These are phyloP conservation scores for Meloidogyne exigua DNA, from an alignment of 1,140 invertebrate genomes.

Conservation along the genomic window DNA sequence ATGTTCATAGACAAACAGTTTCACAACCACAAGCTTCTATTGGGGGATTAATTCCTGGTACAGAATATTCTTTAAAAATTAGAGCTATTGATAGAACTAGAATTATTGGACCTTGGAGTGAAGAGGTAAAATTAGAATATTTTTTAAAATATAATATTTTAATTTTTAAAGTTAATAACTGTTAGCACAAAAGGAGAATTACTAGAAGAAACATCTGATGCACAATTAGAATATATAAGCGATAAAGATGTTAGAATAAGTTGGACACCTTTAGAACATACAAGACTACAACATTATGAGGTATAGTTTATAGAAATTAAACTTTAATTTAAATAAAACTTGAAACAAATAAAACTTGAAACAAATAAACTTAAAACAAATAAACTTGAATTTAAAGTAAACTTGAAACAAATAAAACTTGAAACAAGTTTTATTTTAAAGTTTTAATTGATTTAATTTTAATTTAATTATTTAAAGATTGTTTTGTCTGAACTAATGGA, in stretches of 20 bases:
- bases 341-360: not conserved
- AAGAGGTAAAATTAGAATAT: conserved; percentile 28
- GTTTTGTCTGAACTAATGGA: conserved; percentile 18
- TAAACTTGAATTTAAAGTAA: not conserved
- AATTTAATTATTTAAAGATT: conserved; percentile 16
- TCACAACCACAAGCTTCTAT: conserved; percentile 60
- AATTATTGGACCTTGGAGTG: conserved; percentile 58
- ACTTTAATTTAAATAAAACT: too few species aligned
- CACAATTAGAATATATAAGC: conserved; percentile 52
- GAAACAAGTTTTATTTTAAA: too few species aligned
- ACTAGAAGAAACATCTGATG: conserved; percentile 44
- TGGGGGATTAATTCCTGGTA: conserved; percentile 61
- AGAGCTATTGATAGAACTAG: conserved; percentile 55
- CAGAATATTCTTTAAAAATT: conserved; percentile 56
- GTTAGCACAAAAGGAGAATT: conserved; percentile 61
- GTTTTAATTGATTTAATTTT: too few species aligned
- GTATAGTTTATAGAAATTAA: conserved; percentile 31
- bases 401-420: too few species aligned
- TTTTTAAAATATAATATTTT: not conserved
- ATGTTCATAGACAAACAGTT: conserved; percentile 62
- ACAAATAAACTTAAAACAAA: not conserved
- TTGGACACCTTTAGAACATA: conserved; percentile 56
- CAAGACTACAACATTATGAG: conserved; percentile 60
- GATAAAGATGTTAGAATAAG: conserved; percentile 52
- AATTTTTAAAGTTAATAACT: conserved; percentile 27